Evolutionary conservation across 1,140 invertebrate species (phyloP), one percentile per base, ranked within the genome.

Genomic region (Drosophila triauraria): DNA sequence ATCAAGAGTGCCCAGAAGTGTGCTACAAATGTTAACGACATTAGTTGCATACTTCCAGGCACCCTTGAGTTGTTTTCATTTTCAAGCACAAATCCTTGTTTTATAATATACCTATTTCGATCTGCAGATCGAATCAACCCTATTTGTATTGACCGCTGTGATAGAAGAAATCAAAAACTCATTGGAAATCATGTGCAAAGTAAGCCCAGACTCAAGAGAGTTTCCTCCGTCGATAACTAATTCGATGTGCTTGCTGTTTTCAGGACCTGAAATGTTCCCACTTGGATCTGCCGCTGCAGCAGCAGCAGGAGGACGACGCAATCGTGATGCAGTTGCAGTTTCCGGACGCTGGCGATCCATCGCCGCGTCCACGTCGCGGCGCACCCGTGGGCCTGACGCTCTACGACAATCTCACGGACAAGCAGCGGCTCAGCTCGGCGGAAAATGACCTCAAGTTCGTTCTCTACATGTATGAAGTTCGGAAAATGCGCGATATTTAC

Each of bases 81-180:
- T 51, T 32, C 10, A 0, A 12, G 27, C 2, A 10, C 9, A 10
- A 0, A 0, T 15, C 7, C 13, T 7, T 0, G 4, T 20, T 20
- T 35, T 20, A 35, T 17, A 10, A 32, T n/a, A 4, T 12, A 10
- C 9, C 3, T 6, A 40, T 25, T n/a, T n/a, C n/a, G n/a, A 35
- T 15, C 59, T 35, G 10, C 58, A 92, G 91, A 92, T 92, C 67
- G 91, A 91, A 85, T 88, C 78, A 60, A 82, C 78, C 65, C 81
- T 92, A 80, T 72, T 85, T 60, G 83, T 87, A 77, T 78, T 91
- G 79, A 91, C 91, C 67, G 78, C 79, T 82, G 91, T 92, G 68
- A 82, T 91, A 78, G 91, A 92, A 53, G 90, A 92, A 91, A 92
- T 92, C 63, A 92, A 92, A 91, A 92, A 82, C 44, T 92, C 91